Evolutionary conservation across 2,888 invertebrate genomes (phyloP), one percentile per base, ranked within the genome.

Genomic region (Archaeoteleia sp.): DNA sequence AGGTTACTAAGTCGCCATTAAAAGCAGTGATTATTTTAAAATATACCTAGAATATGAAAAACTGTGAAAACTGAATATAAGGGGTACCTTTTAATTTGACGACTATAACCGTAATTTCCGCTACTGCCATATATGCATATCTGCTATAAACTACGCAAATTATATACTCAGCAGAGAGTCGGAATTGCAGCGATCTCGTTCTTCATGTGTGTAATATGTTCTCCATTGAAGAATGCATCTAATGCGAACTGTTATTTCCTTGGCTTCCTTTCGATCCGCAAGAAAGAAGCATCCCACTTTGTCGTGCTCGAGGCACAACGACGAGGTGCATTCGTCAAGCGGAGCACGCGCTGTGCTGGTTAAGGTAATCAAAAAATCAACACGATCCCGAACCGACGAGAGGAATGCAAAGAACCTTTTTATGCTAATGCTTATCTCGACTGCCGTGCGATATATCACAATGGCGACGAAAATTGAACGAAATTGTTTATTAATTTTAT

Each of bases 241-340:
- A 37, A 34, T 7, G 30, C 13, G 15, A 17, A 29, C 15, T 8
- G 15, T 39, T 25, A 46, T 54, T 62, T 62, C 62, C 62, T 62
- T 62, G 62, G 48, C 62, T 49, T 51, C 51, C 43, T 60, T 60
- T 62, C 54, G 53, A 62, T 48, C 39, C 8, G 39, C 23, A 45
- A 46, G 35, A 42, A 42, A 49, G 34, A 48, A 15, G 6, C 15
- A 39, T 13, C 17, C 39, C 14, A 32, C 39, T 23, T 32, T 23
- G 46, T 32, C 58, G 48, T 23, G 13, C 39, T 25, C 30, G 30
- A 23, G 32, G 46, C 42, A 34, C 43, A 29, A 35, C 40, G 32
- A 40, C 39, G 49, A 49, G 48, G 39, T 23, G 23, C 46, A 53
- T 61, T 34, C 46, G 34, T 34, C 46, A 34, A 34, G 13, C 34